Base-by-base conservation (phyloP, 2,888 invertebrate species). In the Cetonia aurata region DNA sequence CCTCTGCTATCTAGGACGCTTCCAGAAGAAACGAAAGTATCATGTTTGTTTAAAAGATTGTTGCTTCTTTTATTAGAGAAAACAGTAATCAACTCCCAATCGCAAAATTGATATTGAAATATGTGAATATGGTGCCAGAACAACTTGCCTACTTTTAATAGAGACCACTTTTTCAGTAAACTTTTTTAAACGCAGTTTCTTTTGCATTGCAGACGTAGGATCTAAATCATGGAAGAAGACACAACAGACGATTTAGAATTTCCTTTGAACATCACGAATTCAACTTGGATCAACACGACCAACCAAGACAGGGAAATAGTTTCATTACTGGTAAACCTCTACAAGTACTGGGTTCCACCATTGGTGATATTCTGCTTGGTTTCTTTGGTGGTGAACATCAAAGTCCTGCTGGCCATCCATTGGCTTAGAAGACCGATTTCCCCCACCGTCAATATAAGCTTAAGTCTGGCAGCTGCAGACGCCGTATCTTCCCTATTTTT, bases 401-500 rank as follows among this genome's bases (percentile, higher is more conserved):
- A 87, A 46, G 87, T 90, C 6, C 83, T 90, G 19, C 76, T 86
- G 17, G 86, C 88, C 72, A 86, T 86, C 0, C 82, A 85, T 56
- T 89, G 89, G 88, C 86, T 89, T 44, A 82, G 87, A 50, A 83
- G 86, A 59, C 87, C 88, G 0, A 80, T 89, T 75, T 86, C 88
- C 0, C 88, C 89, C 0, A 89, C 89, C 1, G 79, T 89, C n/a
- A 86, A 87, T 75, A 87, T 90, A 68, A 88, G 88, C 73, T 79
- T 89, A 15, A 89, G 89, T 74, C 80, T 90, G 56, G 88, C 89
- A 3, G 86, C 86, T 0, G 89, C 89, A 0, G 89, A 90, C 78
- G 87, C 88, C 0, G 86, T 86, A 73, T 87, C 89, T 8, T 87
- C 89, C 2, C 78, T 85, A 25, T 81, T 88, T 50, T 80, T 89